A percentile compares a stretch with the other conserved stretches of the same genome.
phyloP scores from a whole-genome alignment of 2,888 invertebrate species.

The Mythimna albipuncta region DNA sequence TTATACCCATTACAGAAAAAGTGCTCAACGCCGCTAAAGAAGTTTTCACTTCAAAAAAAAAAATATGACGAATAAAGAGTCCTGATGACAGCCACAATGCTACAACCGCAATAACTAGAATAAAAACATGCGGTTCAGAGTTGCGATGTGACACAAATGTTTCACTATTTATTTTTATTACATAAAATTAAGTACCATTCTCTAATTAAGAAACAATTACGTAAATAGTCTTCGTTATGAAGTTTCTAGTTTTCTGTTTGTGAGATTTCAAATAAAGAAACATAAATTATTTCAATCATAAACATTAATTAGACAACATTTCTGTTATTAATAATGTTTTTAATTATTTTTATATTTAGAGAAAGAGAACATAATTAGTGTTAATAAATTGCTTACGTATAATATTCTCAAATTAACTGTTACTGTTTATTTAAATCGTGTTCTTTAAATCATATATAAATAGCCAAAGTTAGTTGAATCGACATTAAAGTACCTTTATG shows the following conservation, averaged over 20 bases:
- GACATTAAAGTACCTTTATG: background rate
- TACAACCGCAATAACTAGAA: too few relatives aligned
- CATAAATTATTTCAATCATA: constrained; percentile 7
- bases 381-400: background rate
- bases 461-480: background rate
- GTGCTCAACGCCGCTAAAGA: too few relatives aligned
- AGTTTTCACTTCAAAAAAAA: too few relatives aligned
- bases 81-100: too few relatives aligned
- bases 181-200: background rate
- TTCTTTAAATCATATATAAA: background rate
- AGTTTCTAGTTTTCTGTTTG: constrained; percentile 15
- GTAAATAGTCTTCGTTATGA: background rate
- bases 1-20: too few relatives aligned
- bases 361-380: background rate
- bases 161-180: background rate
- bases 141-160: background rate
- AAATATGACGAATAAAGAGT: too few relatives aligned
- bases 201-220: constrained; percentile 11
- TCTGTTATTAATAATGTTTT: background rate
- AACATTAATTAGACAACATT: constrained; percentile 6
- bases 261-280: constrained; percentile 23
- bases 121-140: background rate
- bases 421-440: background rate
- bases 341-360: background rate
- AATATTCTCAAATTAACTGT: too few relatives aligned